phyloP scores from a whole-genome alignment of 2,888 invertebrate species.

The Scaptomyza caliginosa region DNA sequence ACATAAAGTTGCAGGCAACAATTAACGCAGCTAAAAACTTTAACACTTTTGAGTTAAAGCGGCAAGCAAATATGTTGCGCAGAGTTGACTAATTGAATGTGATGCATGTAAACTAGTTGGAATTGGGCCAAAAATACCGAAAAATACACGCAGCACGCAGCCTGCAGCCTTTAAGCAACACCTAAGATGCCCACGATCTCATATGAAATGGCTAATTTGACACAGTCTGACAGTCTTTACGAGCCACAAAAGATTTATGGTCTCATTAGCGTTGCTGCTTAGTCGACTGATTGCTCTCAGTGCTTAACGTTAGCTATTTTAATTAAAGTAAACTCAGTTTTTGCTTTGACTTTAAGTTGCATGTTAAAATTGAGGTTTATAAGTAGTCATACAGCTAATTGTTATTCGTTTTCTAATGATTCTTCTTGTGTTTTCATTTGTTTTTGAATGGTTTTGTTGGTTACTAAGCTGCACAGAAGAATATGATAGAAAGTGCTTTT shows the following conservation, averaged over 20 bases:
- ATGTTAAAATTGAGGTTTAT: slow-evolving; percentile 67
- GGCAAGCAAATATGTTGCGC: slow-evolving; percentile 44
- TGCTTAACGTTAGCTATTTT: slow-evolving; percentile 35
- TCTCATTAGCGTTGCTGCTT: slow-evolving; percentile 57
- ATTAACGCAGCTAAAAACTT: slow-evolving; percentile 43
- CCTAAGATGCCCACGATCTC: slow-evolving; percentile 5
- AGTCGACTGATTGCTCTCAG: slow-evolving; percentile 11
- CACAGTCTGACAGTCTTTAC: slow-evolving; percentile 58
- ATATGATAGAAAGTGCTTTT: slow-evolving; percentile 14
- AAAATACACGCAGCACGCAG: not conserved
- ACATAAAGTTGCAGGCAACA: slow-evolving; percentile 25
- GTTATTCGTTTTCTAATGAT: slow-evolving; percentile 11
- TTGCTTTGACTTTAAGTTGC: slow-evolving; percentile 35
- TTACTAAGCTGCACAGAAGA: slow-evolving; percentile 10
- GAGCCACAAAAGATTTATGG: slow-evolving; percentile 62
- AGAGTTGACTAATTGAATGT: slow-evolving; percentile 52
- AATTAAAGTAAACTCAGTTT: slow-evolving; percentile 59
- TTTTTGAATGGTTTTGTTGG: slow-evolving; percentile 2
- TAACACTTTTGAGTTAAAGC: slow-evolving; percentile 12
- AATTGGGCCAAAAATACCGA: slow-evolving; percentile 34
- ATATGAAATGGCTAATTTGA: slow-evolving; percentile 60
- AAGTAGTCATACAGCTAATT: slow-evolving; percentile 59
- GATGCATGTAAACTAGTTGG: slow-evolving; percentile 39
- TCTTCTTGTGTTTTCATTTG: slow-evolving; percentile 3
- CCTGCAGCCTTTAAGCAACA: slow-evolving; percentile 12